A percentile compares a stretch with the other conserved stretches of the same genome.
Conservation (phyloP, 2,888 invertebrate species). For the Lissonota sp. region DNA sequence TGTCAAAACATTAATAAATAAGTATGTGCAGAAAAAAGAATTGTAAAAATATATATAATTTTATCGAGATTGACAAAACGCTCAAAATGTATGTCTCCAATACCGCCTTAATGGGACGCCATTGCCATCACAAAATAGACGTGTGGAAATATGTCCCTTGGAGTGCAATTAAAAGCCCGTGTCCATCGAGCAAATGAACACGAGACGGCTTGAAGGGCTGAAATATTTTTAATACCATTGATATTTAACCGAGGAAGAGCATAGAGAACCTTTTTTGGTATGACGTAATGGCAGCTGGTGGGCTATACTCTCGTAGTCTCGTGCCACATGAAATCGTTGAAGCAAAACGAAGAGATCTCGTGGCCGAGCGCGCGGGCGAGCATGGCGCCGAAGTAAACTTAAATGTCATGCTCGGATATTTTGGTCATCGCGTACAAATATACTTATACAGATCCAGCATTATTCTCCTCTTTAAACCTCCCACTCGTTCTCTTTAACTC, state of each 20-base stretch:
- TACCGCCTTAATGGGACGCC: too few relatives aligned
- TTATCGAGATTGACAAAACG: too few relatives aligned
- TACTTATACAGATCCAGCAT: too few relatives aligned
- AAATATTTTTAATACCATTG: neutral
- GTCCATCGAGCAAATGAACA: too few relatives aligned
- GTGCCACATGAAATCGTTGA: slow-evolving; percentile 46
- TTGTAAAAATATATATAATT: too few relatives aligned
- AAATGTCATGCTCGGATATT: slow-evolving; percentile 61
- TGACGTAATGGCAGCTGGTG: slow-evolving; percentile 42
- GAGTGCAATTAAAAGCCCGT: too few relatives aligned
- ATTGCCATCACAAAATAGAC: too few relatives aligned
- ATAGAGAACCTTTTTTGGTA: slow-evolving; percentile 57
- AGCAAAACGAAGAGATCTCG: slow-evolving; percentile 38
- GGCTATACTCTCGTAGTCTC: too few relatives aligned
- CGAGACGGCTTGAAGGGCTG: too few relatives aligned
- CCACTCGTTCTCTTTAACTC: slow-evolving; percentile 9
- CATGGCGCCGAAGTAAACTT: slow-evolving; percentile 26
- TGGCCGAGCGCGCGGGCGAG: neutral
- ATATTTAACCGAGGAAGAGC: slow-evolving; percentile 30
- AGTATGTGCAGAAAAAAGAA: too few relatives aligned
- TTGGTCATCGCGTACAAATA: slow-evolving; percentile 36
- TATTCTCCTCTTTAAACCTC: slow-evolving; percentile 3
- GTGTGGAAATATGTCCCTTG: too few relatives aligned
- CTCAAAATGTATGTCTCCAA: too few relatives aligned
- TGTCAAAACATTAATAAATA: neutral